Percentiles rank a stretch among this genome's conserved stretches.
These are phyloP conservation scores for Diachrysia chrysitis DNA, from an alignment of 2,888 invertebrate species.

Conservation along the genomic window DNA sequence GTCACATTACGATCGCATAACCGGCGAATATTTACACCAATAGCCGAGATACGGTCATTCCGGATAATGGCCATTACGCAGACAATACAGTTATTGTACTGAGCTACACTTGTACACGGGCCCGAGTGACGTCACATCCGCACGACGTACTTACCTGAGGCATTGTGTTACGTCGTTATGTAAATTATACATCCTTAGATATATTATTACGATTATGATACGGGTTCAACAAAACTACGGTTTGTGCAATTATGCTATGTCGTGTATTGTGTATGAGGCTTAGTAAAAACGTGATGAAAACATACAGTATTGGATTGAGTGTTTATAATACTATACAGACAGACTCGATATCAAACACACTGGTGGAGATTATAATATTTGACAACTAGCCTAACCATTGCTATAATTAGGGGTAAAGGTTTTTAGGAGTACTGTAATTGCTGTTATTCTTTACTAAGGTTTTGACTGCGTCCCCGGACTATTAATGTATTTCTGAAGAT, in stretches of 20 bases:
- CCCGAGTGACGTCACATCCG: slow-evolving; percentile 13
- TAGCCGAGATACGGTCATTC: slow-evolving; percentile 36
- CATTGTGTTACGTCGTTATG: slow-evolving; percentile 31
- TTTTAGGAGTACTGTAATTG: too few species aligned
- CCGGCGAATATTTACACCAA: slow-evolving; percentile 39
- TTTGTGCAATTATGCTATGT: neutral
- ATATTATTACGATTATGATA: slow-evolving; percentile 11
- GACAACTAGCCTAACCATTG: too few species aligned
- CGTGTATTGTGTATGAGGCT: neutral
- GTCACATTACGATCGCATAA: slow-evolving; percentile 45
- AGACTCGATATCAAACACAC: too few species aligned
- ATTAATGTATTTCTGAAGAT: too few species aligned
- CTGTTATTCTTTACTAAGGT: too few species aligned
- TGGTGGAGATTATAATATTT: too few species aligned
- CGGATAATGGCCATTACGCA: slow-evolving; percentile 43
- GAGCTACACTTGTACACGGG: slow-evolving; percentile 28
- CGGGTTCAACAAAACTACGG: neutral
- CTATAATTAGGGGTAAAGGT: too few species aligned
- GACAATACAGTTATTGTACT: slow-evolving; percentile 53
- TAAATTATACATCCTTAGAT: slow-evolving; percentile 18
- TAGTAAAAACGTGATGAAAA: neutral
- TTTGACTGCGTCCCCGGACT: too few species aligned
- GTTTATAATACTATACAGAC: neutral
- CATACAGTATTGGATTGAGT: neutral
- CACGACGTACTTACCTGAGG: slow-evolving; percentile 11